Evolutionary conservation across 1,140 invertebrate species (phyloP).

Genomic region (Drosophila punjabiensis): DNA sequence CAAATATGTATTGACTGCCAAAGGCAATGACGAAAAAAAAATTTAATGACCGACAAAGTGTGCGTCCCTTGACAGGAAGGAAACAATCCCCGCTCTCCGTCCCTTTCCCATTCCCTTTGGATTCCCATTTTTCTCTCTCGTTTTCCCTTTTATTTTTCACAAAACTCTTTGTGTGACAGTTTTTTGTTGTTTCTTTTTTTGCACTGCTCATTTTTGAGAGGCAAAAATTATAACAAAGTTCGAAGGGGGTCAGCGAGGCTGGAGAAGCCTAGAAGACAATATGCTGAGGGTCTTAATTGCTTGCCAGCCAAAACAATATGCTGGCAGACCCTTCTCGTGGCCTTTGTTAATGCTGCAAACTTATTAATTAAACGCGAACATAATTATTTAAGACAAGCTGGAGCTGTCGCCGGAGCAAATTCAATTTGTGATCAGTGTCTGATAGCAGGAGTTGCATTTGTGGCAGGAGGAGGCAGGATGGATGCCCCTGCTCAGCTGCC

Average conservation of each 20-base stretch:
- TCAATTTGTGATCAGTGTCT: constrained; percentile 70
- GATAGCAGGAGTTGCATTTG: constrained; percentile 27
- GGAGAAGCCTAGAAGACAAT: constrained; percentile 55
- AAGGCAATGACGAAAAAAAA: constrained; percentile 49
- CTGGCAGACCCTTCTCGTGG: constrained; percentile 53
- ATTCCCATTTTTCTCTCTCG: background rate
- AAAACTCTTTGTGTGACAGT: constrained; percentile 53
- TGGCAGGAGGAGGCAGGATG: background rate
- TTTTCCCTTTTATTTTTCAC: constrained; percentile 29
- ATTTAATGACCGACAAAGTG: constrained; percentile 75
- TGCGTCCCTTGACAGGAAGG: constrained; percentile 54
- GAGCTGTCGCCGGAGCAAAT: constrained; percentile 39
- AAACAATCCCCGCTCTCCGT: constrained; percentile 33
- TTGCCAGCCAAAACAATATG: constrained; percentile 31
- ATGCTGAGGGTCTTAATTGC: constrained; percentile 43
- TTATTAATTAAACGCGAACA: constrained; percentile 77
- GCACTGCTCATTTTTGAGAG: constrained; percentile 48
- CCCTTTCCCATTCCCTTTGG: background rate
- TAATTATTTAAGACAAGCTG: constrained; percentile 67
- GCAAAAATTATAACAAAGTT: constrained; percentile 57
- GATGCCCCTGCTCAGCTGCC: constrained; percentile 40
- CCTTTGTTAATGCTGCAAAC: constrained; percentile 54
- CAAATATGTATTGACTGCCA: constrained; percentile 43
- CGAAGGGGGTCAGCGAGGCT: constrained; percentile 50
- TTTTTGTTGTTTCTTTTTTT: constrained; percentile 21